Evolutionary conservation across 2,797 vertebrate species (phyloP).

Genomic region (Sarcoramphus papa): DNA sequence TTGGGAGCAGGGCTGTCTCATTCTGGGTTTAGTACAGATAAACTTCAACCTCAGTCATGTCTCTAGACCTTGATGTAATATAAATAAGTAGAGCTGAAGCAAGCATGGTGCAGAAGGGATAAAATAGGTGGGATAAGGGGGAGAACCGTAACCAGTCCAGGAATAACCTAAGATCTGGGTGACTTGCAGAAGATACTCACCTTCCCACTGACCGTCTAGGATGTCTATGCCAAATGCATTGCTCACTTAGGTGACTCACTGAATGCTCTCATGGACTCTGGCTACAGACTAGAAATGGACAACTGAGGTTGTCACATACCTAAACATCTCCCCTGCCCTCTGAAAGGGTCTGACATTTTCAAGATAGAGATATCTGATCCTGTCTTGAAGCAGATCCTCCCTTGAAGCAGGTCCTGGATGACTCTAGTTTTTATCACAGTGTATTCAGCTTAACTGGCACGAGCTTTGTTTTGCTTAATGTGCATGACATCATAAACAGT

Average conservation of each 20-base stretch:
- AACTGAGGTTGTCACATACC: not conserved
- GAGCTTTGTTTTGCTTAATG: not conserved
- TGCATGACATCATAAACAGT: not conserved
- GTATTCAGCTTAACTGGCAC: not conserved
- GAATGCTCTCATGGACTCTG: not conserved
- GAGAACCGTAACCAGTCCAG: not conserved
- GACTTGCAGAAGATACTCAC: not conserved
- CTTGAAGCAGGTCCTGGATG: not conserved
- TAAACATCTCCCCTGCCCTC: not conserved
- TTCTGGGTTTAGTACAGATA: not conserved
- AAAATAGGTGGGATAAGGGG: not conserved
- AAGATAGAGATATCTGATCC: not conserved
- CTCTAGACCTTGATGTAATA: not conserved
- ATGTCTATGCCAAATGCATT: not conserved
- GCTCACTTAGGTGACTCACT: accelerated
- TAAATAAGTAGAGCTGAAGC: not conserved
- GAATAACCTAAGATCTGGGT: not conserved
- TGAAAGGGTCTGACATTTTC: not conserved
- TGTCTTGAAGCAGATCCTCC: not conserved
- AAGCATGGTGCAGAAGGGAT: not conserved
- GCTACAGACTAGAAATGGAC: not conserved
- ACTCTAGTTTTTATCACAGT: not conserved
- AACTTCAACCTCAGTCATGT: not conserved
- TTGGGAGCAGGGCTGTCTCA: not conserved
- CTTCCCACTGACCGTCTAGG: not conserved